phyloP scores from a whole-genome alignment of 2,113 vertebrate genomes.

The Vidua chalybeata region DNA sequence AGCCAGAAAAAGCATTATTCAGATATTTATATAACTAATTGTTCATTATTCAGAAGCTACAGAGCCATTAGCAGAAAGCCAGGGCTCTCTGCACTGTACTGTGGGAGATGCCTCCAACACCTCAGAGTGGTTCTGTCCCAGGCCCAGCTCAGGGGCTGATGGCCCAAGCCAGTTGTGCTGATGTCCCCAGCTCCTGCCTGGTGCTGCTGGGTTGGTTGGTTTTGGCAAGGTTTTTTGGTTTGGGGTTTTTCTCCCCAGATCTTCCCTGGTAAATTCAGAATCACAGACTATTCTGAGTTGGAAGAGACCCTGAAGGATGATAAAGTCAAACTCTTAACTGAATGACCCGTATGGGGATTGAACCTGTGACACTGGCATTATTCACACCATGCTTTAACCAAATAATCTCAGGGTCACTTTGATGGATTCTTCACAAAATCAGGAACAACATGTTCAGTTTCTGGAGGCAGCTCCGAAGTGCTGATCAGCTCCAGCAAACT shows the following conservation, averaged over 20 bases:
- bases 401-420: background rate
- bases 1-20: background rate
- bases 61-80: background rate
- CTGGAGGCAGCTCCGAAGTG: conserved; percentile 36
- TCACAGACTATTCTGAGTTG: background rate
- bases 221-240: background rate
- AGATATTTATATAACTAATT: background rate
- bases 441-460: background rate
- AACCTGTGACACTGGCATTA: background rate
- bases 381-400: background rate
- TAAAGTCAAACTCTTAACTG: background rate
- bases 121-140: background rate
- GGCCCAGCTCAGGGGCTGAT: background rate
- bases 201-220: background rate
- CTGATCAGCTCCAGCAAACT: conserved; percentile 24
- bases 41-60: background rate
- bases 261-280: background rate
- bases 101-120: rapidly evolving
- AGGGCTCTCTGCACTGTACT: background rate
- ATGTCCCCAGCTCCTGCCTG: background rate
- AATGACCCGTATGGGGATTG: background rate
- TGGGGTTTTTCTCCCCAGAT: background rate
- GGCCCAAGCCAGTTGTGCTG: rapidly evolving
- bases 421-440: background rate
- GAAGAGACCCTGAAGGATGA: background rate